Conservation (phyloP, 2,113 vertebrate species). For the Coptodon bakossiorum region DNA sequence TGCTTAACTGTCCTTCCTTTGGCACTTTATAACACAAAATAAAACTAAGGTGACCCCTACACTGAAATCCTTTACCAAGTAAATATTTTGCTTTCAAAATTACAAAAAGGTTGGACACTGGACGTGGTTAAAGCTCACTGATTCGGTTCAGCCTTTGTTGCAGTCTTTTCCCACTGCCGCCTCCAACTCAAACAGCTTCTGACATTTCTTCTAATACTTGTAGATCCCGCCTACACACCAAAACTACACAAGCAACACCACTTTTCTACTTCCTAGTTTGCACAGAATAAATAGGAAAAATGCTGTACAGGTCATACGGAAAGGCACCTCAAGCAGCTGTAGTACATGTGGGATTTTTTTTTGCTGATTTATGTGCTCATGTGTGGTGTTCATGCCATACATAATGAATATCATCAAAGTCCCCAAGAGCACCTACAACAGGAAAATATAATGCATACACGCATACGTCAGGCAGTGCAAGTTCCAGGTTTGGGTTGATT, state of each 20-base stretch:
- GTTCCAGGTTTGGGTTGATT: background rate
- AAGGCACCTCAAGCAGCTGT: background rate
- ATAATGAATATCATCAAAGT: background rate
- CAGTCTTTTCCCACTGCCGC: conserved; percentile 20
- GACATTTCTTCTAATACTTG: conserved; percentile 4
- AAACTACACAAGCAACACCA: conserved; percentile 8
- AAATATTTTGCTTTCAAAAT: background rate
- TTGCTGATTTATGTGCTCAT: conserved; percentile 10
- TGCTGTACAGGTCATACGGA: conserved; percentile 7
- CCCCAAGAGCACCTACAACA: background rate
- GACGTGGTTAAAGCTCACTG: conserved; percentile 22
- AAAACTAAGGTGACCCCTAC: background rate
- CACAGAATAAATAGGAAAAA: background rate
- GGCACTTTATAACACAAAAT: background rate
- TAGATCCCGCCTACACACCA: conserved; percentile 40
- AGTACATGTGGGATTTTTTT: background rate
- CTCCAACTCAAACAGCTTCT: conserved; percentile 36
- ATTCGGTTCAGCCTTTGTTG: conserved; percentile 25
- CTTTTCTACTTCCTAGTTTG: background rate
- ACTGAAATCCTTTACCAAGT: background rate
- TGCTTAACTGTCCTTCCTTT: background rate
- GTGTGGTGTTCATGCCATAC: background rate
- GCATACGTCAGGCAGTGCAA: background rate
- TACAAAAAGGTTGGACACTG: background rate
- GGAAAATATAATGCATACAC: background rate